phyloP scores from a whole-genome alignment of 2,113 vertebrate genomes.

The Ochotona curzoniae region DNA sequence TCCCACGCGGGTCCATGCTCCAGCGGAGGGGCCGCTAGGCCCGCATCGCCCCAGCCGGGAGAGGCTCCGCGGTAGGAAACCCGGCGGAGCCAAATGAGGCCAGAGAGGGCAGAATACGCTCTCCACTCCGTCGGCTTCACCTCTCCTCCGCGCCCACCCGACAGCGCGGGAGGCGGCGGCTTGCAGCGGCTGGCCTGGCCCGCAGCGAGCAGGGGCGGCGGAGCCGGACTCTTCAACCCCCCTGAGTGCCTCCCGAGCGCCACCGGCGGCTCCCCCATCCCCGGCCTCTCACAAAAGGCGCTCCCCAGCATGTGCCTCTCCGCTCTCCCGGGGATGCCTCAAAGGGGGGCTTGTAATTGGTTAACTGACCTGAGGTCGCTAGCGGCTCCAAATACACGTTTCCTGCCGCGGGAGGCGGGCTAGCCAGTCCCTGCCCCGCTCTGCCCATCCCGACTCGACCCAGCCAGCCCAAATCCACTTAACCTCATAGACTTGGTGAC shows the following conservation, averaged over 20 bases:
- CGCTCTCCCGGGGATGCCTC: slow-evolving; percentile 76
- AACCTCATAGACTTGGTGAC: slow-evolving; percentile 64
- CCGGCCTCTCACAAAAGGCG: slow-evolving; percentile 71
- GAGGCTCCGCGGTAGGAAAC: background rate
- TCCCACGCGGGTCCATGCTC: too few relatives aligned
- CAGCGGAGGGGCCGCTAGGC: rapidly evolving
- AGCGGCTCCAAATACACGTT: slow-evolving; percentile 88
- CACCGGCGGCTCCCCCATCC: background rate
- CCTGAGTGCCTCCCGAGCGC: too few relatives aligned
- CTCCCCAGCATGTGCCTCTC: slow-evolving; percentile 48
- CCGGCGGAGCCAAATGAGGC: rapidly evolving
- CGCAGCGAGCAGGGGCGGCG: too few relatives aligned
- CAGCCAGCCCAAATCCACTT: slow-evolving; percentile 63
- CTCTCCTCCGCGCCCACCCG: too few relatives aligned
- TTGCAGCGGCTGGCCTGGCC: too few relatives aligned
- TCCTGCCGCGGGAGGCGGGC: slow-evolving; percentile 74
- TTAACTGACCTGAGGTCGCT: slow-evolving; percentile 87
- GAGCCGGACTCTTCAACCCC: background rate
- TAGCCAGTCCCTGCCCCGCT: background rate
- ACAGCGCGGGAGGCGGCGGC: too few relatives aligned
- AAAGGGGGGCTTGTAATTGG: slow-evolving; percentile 86
- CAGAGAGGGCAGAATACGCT: too few relatives aligned
- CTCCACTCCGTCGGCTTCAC: too few relatives aligned
- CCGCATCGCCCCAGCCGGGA: background rate
- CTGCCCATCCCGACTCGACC: too few relatives aligned